Percentiles rank a stretch among this genome's conserved stretches.
phyloP scores from a whole-genome alignment of 2,888 invertebrate genomes.

The Microplitis manilae region DNA sequence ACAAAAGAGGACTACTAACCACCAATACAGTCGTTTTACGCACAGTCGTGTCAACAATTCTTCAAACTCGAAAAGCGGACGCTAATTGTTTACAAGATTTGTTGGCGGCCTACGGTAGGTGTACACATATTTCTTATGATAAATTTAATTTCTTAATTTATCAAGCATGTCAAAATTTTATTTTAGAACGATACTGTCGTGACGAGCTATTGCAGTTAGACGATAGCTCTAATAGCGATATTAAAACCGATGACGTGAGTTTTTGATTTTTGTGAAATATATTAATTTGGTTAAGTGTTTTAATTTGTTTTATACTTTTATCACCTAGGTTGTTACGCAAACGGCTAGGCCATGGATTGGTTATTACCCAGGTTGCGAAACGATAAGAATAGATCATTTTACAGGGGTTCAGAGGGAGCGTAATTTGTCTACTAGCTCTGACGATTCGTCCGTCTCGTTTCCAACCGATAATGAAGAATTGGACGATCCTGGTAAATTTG shows the following conservation, averaged over 20 bases:
- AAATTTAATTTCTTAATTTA: neutral
- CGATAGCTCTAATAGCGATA: neutral
- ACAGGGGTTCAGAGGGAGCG: neutral
- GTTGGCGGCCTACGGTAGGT: neutral
- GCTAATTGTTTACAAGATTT: neutral
- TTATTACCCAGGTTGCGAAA: neutral
- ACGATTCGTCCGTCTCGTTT: neutral
- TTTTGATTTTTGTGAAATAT: neutral
- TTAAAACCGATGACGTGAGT: neutral
- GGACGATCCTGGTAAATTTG: neutral
- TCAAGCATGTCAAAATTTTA: neutral
- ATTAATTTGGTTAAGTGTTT: neutral
- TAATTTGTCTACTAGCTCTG: neutral
- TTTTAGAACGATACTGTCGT: neutral
- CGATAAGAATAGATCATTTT: neutral
- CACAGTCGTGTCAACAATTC: neutral
- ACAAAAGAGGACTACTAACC: neutral
- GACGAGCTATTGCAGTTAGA: neutral
- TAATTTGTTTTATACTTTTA: neutral
- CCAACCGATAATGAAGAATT: neutral
- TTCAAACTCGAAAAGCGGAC: neutral
- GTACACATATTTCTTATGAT: neutral
- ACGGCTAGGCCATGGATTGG: neutral
- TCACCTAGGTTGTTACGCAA: neutral
- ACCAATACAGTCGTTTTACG: neutral